A percentile compares a stretch with the other conserved stretches of the same genome.
phyloP scores from a whole-genome alignment of 2,113 vertebrate genomes.

The Osmerus mordax region DNA sequence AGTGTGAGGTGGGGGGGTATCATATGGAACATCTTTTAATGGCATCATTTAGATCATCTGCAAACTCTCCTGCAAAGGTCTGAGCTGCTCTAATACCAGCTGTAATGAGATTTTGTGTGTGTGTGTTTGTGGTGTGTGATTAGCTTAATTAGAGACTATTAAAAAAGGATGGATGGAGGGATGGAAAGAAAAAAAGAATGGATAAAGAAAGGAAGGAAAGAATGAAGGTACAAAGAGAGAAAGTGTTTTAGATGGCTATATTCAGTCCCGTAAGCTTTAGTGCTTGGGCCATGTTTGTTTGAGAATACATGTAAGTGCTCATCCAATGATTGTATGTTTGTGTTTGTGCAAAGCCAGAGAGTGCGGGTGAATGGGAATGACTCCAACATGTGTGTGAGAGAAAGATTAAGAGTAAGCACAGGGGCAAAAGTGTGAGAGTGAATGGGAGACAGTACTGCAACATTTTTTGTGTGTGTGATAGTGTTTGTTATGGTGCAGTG shows the following conservation, averaged over 20 bases:
- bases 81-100: slow-evolving; percentile 22
- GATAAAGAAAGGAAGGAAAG: not conserved
- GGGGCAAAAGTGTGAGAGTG: not conserved
- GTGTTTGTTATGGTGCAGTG: slow-evolving; percentile 34
- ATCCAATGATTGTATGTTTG: not conserved
- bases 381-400: not conserved
- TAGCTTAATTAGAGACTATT: too few relatives aligned
- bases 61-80: slow-evolving; percentile 55
- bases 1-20: slow-evolving; percentile 45
- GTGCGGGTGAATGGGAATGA: not conserved
- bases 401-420: not conserved
- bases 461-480: slow-evolving; percentile 36
- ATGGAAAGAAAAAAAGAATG: not conserved
- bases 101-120: slow-evolving; percentile 2
- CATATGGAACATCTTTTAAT: slow-evolving; percentile 2
- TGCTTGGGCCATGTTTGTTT: too few relatives aligned
- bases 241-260: too few relatives aligned
- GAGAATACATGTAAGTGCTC: too few relatives aligned
- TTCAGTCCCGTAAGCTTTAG: too few relatives aligned
- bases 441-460: not conserved
- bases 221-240: not conserved
- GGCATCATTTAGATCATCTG: slow-evolving; percentile 54
- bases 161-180: not conserved
- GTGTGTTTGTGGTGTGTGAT: not conserved
- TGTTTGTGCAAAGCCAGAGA: not conserved